Evolutionary conservation across 1,140 invertebrate genomes (phyloP).

Genomic region (Solen grandis): DNA sequence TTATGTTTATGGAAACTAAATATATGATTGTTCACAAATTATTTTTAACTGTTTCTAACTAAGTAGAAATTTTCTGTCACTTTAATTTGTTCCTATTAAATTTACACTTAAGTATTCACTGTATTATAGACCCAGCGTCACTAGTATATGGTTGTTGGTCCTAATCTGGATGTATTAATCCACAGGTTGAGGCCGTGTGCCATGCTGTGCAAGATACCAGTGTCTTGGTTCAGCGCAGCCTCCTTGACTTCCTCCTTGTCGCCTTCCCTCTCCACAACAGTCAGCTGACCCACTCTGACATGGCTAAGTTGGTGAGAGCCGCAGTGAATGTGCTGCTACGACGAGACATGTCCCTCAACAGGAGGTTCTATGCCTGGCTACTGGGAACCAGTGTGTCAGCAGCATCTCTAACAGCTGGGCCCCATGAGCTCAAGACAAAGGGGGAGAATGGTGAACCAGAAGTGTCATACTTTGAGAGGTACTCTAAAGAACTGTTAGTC

Average conservation of each 20-base stretch:
- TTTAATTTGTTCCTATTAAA: too few species aligned
- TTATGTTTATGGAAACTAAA: too few species aligned
- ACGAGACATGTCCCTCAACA: slow-evolving; percentile 95
- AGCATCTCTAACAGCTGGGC: background rate
- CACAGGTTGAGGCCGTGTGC: slow-evolving; percentile 86
- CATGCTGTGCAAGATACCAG: slow-evolving; percentile 90
- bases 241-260: slow-evolving; percentile 91
- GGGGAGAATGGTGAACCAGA: slow-evolving; percentile 65
- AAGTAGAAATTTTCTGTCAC: too few species aligned
- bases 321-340: slow-evolving; percentile 91
- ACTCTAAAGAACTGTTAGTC: slow-evolving; percentile 85
- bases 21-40: too few species aligned
- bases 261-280: slow-evolving; percentile 94
- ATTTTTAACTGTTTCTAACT: too few species aligned
- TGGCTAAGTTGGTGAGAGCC: slow-evolving; percentile 89
- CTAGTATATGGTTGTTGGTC: too few species aligned
- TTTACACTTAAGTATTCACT: too few species aligned
- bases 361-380: slow-evolving; percentile 92
- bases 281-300: slow-evolving; percentile 88
- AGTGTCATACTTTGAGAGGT: slow-evolving; percentile 87
- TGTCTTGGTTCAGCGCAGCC: slow-evolving; percentile 92
- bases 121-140: too few species aligned
- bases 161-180: too few species aligned
- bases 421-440: background rate
- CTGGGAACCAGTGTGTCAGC: slow-evolving; percentile 85